These are phyloP conservation scores for Conus ventricosus DNA, from an alignment of 1,140 invertebrate species.

Conservation along the genomic window DNA sequence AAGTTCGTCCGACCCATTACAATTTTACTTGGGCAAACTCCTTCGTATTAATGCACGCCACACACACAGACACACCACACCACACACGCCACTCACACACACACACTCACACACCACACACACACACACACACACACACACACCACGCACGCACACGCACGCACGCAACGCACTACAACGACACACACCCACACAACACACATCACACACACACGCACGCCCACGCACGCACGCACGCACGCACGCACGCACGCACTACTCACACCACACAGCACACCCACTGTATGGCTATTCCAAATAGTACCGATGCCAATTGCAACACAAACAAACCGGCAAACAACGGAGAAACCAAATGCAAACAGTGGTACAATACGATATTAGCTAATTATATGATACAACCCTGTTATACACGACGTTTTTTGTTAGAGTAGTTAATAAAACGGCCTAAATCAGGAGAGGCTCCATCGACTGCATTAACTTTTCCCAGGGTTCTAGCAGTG, in stretches of 20 bases:
- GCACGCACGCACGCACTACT: no score
- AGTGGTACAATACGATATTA: no score
- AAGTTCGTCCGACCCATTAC: neutral
- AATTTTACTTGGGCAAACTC: neutral
- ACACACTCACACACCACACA: neutral
- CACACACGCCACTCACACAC: neutral
- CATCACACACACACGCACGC: neutral
- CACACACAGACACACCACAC: neutral
- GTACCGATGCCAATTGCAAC: neutral
- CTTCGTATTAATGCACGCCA: neutral
- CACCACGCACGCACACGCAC: slow-evolving; percentile 8
- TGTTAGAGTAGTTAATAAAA: no score
- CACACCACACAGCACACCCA: no score
- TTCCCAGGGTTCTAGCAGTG: no score
- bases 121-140: no score
- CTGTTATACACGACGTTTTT: no score
- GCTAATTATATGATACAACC: no score
- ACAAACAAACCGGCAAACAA: neutral
- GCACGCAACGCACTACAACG: slow-evolving; percentile 11
- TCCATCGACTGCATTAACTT: no score
- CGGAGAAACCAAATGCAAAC: neutral
- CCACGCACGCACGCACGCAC: neutral
- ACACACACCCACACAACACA: neutral
- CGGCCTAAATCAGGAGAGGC: no score
- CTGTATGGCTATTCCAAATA: no score